These are phyloP conservation scores for Drosophila trapezifrons DNA, from an alignment of 1,140 invertebrate species.

Conservation along the genomic window DNA sequence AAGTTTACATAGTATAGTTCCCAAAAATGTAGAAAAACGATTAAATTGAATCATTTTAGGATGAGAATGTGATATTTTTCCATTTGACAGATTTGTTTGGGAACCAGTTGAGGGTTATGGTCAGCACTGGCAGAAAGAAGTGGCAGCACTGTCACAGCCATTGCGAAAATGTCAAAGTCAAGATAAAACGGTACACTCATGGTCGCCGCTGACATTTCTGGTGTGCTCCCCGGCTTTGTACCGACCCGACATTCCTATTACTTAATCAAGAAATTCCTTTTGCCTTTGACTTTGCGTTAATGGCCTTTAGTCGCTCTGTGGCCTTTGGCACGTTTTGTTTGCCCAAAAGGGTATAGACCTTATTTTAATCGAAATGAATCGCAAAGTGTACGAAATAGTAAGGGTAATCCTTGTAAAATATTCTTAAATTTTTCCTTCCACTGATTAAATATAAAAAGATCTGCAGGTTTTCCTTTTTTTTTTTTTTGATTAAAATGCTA, in stretches of 20 bases:
- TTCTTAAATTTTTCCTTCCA: too few species aligned
- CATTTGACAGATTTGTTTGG: background rate
- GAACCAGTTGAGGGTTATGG: background rate
- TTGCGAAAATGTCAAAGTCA: constrained; percentile 17
- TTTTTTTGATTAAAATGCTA: background rate
- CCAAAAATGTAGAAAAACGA: too few species aligned
- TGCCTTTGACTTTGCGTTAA: constrained; percentile 50
- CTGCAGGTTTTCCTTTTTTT: too few species aligned
- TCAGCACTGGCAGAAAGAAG: background rate
- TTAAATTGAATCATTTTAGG: too few species aligned
- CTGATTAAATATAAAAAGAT: too few species aligned
- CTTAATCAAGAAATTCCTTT: constrained; percentile 79
- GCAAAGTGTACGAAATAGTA: too few species aligned
- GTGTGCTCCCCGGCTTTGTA: constrained; percentile 14
- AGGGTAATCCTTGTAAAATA: background rate
- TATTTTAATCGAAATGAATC: background rate
- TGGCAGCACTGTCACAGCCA: constrained; percentile 1
- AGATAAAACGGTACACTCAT: constrained; percentile 43
- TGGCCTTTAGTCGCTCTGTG: constrained; percentile 50
- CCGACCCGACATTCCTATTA: constrained; percentile 65
- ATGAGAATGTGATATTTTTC: too few species aligned
- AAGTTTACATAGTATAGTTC: too few species aligned
- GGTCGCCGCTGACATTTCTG: constrained; percentile 41
- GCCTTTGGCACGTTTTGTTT: constrained; percentile 44
- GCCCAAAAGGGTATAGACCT: constrained; percentile 2